These are phyloP conservation scores for Cordilura impudica DNA, from an alignment of 2,888 invertebrate species.

Conservation along the genomic window DNA sequence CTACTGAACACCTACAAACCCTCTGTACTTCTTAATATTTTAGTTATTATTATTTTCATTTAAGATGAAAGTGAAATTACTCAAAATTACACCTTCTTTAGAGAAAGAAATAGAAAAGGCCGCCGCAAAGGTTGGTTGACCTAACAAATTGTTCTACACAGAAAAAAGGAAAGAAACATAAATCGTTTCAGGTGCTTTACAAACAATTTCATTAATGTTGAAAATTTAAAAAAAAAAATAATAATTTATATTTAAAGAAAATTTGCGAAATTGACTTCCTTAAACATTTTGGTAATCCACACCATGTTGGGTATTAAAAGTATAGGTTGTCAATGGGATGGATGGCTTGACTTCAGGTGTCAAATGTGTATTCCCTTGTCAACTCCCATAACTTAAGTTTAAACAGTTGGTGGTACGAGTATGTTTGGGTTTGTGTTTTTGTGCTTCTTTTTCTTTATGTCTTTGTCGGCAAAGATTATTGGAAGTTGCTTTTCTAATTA, in stretches of 20 bases:
- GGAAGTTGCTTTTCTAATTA: conserved; percentile 50
- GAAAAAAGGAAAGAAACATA: not conserved
- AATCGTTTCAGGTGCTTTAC: not conserved
- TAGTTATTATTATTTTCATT: conserved; percentile 18
- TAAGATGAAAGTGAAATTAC: conserved; percentile 30
- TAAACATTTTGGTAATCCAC: not conserved
- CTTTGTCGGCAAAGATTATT: conserved; percentile 37
- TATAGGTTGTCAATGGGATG: not conserved
- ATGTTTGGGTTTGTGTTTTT: not conserved
- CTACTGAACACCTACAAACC: conserved; percentile 17
- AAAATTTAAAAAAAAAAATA: not conserved
- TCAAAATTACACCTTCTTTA: not conserved
- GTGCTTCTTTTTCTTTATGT: not conserved
- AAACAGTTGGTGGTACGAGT: conserved; percentile 47
- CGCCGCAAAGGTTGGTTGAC: not conserved
- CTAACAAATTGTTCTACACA: too few relatives aligned
- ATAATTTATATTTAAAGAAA: not conserved
- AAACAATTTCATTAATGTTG: not conserved
- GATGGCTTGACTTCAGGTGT: conserved; percentile 40
- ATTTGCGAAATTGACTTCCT: conserved; percentile 23
- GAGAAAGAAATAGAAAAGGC: not conserved
- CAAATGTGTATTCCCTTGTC: conserved; percentile 45
- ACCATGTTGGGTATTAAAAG: not conserved
- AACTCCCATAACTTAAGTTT: conserved; percentile 42
- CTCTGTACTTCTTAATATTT: conserved; percentile 7